These are phyloP conservation scores for Enteromius fasciolatus DNA, from an alignment of 2,797 vertebrate species.

Conservation along the genomic window DNA sequence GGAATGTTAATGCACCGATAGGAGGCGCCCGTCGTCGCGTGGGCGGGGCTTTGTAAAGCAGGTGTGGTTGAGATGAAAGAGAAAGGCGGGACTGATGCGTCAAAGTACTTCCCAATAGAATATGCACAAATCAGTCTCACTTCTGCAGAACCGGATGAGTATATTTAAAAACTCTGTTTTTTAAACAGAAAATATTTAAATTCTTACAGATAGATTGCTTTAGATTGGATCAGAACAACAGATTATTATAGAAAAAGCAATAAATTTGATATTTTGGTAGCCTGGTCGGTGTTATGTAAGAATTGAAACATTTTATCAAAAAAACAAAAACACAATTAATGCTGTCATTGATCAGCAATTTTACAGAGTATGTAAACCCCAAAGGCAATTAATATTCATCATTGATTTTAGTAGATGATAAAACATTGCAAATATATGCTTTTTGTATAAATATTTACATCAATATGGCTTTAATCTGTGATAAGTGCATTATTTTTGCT, in stretches of 20 bases:
- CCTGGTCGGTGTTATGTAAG: neutral
- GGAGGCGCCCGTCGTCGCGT: neutral
- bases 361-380: neutral
- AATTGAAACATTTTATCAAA: neutral
- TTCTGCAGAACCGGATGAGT: neutral
- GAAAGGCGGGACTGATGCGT: neutral
- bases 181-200: neutral
- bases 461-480: neutral
- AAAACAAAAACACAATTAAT: neutral
- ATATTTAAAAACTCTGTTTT: neutral
- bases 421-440: neutral
- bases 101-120: neutral
- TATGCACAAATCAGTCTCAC: neutral
- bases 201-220: neutral
- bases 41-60: slow-evolving; percentile 7
- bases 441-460: slow-evolving; percentile 16
- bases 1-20: neutral
- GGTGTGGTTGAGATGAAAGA: neutral
- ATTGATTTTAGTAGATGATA: neutral
- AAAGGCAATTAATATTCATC: neutral
- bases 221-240: neutral
- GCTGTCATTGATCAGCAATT: neutral
- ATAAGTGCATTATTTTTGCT: slow-evolving; percentile 3
- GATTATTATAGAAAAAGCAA: neutral
- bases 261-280: neutral